A percentile compares a stretch with the other conserved stretches of the same genome.
These are phyloP conservation scores for Onychostoma macrolepis DNA, from an alignment of 2,113 vertebrate genomes.

Conservation along the genomic window DNA sequence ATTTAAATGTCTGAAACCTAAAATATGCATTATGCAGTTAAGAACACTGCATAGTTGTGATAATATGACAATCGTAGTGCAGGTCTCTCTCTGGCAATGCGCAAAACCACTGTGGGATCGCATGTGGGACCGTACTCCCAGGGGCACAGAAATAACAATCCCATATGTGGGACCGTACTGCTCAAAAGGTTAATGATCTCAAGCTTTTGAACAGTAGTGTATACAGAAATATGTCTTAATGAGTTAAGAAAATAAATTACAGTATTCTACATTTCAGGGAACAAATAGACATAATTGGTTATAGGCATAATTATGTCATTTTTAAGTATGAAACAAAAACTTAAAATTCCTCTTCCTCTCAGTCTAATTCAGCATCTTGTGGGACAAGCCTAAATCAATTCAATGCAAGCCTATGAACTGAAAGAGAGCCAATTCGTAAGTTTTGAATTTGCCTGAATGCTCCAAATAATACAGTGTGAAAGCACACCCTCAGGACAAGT, in stretches of 20 bases:
- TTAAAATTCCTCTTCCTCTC: neutral
- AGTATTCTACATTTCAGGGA: neutral
- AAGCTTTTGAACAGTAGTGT: neutral
- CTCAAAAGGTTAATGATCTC: too few species aligned
- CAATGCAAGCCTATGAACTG: neutral
- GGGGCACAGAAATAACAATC: too few species aligned
- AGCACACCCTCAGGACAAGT: neutral
- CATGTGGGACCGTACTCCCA: too few species aligned
- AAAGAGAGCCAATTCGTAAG: neutral
- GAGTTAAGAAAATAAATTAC: neutral
- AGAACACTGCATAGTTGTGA: too few species aligned
- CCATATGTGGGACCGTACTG: too few species aligned
- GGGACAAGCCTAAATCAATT: neutral
- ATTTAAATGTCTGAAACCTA: too few species aligned
- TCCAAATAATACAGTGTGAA: constrained; percentile 1
- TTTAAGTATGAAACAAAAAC: neutral
- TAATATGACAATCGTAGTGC: too few species aligned
- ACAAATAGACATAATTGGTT: neutral
- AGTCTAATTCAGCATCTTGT: neutral
- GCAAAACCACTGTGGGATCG: too few species aligned
- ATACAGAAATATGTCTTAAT: neutral
- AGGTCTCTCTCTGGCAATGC: too few species aligned
- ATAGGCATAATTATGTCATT: neutral
- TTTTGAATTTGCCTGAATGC: neutral
- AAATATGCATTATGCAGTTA: too few species aligned